Evolutionary conservation across 2,888 invertebrate genomes (phyloP).

Genomic region (Chesias legatella): DNA sequence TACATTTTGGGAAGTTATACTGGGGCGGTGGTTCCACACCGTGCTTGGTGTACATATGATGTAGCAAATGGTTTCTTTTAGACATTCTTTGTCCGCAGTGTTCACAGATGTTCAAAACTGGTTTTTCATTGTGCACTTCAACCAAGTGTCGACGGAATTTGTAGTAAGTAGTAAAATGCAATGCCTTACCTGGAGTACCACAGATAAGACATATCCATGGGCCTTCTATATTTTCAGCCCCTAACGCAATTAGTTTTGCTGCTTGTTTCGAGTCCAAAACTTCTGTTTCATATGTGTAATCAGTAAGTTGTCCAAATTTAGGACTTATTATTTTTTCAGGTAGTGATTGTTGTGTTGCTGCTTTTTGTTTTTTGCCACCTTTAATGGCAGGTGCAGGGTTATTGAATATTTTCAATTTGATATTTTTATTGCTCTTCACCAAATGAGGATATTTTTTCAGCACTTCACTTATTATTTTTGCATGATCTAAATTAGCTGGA

Average conservation of each 20-base stretch:
- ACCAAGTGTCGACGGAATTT: conserved; percentile 90
- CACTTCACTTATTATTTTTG: conserved; percentile 93
- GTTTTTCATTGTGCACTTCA: conserved; percentile 88
- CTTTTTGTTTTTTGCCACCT: conserved; percentile 36
- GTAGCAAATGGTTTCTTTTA: conserved; percentile 86
- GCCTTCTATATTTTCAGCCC: conserved; percentile 83
- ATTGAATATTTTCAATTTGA: conserved; percentile 91
- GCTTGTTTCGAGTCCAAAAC: conserved; percentile 82
- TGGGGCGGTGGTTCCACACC: conserved; percentile 85
- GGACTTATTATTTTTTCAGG: conserved; percentile 38
- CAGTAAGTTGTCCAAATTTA: conserved; percentile 42
- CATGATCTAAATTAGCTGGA: conserved; percentile 83
- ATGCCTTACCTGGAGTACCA: conserved; percentile 83
- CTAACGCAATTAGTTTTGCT: conserved; percentile 79
- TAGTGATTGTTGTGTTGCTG: conserved; percentile 21
- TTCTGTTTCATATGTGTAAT: conserved; percentile 69
- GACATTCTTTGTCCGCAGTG: conserved; percentile 89
- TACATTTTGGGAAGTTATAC: conserved; percentile 89
- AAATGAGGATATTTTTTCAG: conserved; percentile 93
- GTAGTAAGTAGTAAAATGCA: conserved; percentile 88
- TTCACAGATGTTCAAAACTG: conserved; percentile 89
- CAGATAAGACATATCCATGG: conserved; percentile 92
- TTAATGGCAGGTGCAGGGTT: conserved; percentile 57
- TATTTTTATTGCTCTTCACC: conserved; percentile 92
- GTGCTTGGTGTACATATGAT: conserved; percentile 90